phyloP scores from a whole-genome alignment of 2,797 vertebrate species.

The Selene dorsalis region DNA sequence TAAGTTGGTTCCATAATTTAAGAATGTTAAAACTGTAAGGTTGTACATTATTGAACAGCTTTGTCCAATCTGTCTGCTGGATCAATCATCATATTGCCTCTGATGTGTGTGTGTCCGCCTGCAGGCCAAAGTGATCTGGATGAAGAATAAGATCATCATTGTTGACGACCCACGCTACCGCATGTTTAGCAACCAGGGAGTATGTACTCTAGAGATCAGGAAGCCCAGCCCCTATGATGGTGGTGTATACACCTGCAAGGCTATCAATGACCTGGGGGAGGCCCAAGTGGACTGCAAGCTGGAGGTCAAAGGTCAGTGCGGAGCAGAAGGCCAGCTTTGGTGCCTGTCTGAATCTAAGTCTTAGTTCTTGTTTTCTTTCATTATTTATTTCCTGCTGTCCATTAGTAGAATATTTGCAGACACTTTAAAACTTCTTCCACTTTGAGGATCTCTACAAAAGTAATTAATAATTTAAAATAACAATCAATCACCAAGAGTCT shows the following conservation, averaged over 20 bases:
- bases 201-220: slow-evolving; percentile 96
- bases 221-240: slow-evolving; percentile 97
- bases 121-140: slow-evolving; percentile 97
- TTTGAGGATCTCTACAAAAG: slow-evolving; percentile 1
- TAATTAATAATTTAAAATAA: not conserved
- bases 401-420: not conserved
- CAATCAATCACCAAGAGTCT: not conserved
- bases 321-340: slow-evolving; percentile 16
- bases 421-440: not conserved
- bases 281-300: slow-evolving; percentile 97
- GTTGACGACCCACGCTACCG: slow-evolving; percentile 94
- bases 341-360: slow-evolving; percentile 19
- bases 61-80: not conserved
- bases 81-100: not conserved
- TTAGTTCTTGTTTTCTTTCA: slow-evolving; percentile 32
- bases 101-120: slow-evolving; percentile 43
- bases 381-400: not conserved
- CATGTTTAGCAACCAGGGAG: slow-evolving; percentile 98
- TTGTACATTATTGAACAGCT: not conserved
- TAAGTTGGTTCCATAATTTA: not conserved
- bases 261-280: slow-evolving; percentile 92
- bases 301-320: slow-evolving; percentile 95
- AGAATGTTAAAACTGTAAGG: not conserved
- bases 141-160: slow-evolving; percentile 97
- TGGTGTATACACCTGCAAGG: slow-evolving; percentile 92